Evolutionary conservation across 2,113 vertebrate species (phyloP).

Genomic region (Megalops atlanticus): DNA sequence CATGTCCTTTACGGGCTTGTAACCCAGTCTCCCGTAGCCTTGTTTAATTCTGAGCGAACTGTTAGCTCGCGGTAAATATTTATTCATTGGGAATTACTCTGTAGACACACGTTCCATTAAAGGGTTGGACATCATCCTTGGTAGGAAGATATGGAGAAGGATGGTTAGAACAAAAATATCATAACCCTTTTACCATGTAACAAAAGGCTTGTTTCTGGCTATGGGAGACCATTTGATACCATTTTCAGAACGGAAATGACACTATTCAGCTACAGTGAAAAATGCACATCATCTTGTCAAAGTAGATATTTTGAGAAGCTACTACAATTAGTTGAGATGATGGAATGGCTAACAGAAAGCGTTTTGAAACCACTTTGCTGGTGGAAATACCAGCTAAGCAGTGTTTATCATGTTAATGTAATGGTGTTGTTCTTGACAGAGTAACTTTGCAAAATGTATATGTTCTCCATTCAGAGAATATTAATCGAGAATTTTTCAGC

Average conservation of each 20-base stretch:
- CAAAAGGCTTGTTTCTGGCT: background rate
- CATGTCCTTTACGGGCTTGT: background rate
- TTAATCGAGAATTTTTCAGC: background rate
- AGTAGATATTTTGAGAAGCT: background rate
- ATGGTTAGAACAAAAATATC: background rate
- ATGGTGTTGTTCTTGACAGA: no score
- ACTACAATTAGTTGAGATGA: no score
- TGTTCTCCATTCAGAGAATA: background rate
- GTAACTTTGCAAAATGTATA: no score
- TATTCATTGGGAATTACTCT: background rate
- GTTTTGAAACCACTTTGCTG: background rate
- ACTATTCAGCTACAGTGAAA: background rate
- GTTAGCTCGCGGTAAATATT: conserved; percentile 21
- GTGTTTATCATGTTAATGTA: no score
- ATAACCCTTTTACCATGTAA: background rate
- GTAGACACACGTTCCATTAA: background rate
- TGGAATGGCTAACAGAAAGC: background rate
- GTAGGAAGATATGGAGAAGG: background rate
- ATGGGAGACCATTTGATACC: no score
- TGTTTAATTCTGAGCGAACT: conserved; percentile 8
- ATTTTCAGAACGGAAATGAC: background rate
- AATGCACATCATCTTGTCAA: background rate
- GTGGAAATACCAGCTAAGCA: no score
- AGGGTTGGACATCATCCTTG: background rate
- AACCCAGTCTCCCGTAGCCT: background rate